Percentiles rank a stretch among this genome's conserved stretches.
phyloP scores from a whole-genome alignment of 2,888 invertebrate species.

The Aplocera efformata region DNA sequence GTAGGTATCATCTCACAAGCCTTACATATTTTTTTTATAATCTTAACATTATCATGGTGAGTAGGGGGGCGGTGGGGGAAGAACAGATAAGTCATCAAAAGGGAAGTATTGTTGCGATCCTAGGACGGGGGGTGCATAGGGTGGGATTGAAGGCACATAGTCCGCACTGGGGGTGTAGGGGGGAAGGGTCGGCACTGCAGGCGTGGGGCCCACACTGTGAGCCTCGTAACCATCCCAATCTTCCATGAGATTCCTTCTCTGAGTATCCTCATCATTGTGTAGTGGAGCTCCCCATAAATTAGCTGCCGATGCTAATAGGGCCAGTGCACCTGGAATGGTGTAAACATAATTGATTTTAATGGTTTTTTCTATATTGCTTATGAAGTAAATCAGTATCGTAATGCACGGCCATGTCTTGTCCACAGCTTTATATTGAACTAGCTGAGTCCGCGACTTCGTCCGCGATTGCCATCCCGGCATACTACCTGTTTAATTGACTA shows the following conservation, averaged over 20 bases:
- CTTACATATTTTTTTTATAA: slow-evolving; percentile 28
- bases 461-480: no score
- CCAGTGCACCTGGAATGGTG: slow-evolving; percentile 79
- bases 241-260: slow-evolving; percentile 80
- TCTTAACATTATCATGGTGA: slow-evolving; percentile 54
- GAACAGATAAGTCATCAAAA: slow-evolving; percentile 68
- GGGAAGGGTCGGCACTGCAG: slow-evolving; percentile 78
- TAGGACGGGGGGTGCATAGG: slow-evolving; percentile 61
- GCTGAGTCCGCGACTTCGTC: no score
- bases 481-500: no score
- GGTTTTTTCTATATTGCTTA: no score
- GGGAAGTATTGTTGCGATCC: slow-evolving; percentile 72
- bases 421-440: no score
- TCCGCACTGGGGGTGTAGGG: slow-evolving; percentile 80
- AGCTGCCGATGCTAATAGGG: slow-evolving; percentile 85
- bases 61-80: slow-evolving; percentile 78
- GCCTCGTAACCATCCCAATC: slow-evolving; percentile 83
- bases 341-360: no score
- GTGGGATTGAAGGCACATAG: slow-evolving; percentile 50
- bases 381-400: no score
- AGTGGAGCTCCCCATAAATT: slow-evolving; percentile 82
- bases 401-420: no score
- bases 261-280: slow-evolving; percentile 66
- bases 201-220: slow-evolving; percentile 80
- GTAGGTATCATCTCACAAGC: slow-evolving; percentile 25